Evolutionary conservation across 2,888 invertebrate genomes (phyloP).

Genomic region (Dicranocentrus wangi): DNA sequence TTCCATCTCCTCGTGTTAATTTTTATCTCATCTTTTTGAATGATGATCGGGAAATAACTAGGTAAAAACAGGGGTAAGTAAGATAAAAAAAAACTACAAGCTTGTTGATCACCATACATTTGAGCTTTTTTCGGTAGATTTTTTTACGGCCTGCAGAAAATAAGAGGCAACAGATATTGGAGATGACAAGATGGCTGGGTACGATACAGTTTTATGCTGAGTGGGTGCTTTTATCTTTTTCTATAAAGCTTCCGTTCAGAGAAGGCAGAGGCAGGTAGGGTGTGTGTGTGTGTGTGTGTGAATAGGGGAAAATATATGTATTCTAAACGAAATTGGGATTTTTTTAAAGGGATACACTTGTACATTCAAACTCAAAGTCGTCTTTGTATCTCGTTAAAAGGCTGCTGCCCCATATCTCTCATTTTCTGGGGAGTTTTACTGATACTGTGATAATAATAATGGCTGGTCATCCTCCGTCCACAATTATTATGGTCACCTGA

Average conservation of each 20-base stretch:
- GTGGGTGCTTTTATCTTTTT: constrained; percentile 35
- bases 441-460: constrained; percentile 22
- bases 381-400: constrained; percentile 9
- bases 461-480: constrained; percentile 25
- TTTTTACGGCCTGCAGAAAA: constrained; percentile 39
- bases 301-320: not conserved
- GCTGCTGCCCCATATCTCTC: not conserved
- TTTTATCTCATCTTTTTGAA: constrained; percentile 4
- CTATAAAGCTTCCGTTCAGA: constrained; percentile 32
- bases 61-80: constrained; percentile 16
- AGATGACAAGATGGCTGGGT: constrained; percentile 61
- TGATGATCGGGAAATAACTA: constrained; percentile 15
- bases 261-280: not conserved
- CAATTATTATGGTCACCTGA: constrained; percentile 20
- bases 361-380: not conserved
- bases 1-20: constrained; percentile 24
- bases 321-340: not conserved
- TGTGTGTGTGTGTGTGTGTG: too few relatives aligned
- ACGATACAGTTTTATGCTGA: constrained; percentile 47
- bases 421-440: not conserved
- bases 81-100: not conserved
- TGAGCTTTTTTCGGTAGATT: not conserved
- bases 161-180: constrained; percentile 24
- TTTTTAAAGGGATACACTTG: constrained; percentile 13
- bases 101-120: not conserved